Conservation (phyloP, 1,140 invertebrate species). For the Heliconius melpomene region DNA sequence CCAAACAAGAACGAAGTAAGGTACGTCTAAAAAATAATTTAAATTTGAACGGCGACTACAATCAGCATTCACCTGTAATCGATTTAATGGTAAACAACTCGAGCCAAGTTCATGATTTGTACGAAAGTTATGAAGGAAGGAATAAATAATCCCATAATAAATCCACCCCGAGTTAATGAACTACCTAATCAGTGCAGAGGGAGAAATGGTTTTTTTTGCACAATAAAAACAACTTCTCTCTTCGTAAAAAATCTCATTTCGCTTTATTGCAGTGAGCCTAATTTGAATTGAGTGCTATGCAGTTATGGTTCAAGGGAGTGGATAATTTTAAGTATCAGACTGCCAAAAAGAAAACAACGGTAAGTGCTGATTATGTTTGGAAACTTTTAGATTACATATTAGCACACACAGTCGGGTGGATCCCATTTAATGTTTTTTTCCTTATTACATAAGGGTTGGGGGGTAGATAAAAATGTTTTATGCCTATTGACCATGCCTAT, state of each 20-base stretch:
- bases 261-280: conserved; percentile 77
- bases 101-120: conserved; percentile 41
- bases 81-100: conserved; percentile 32
- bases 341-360: conserved; percentile 42
- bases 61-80: conserved; percentile 14
- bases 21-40: background rate
- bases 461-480: background rate
- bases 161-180: conserved; percentile 73
- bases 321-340: conserved; percentile 76
- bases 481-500: background rate
- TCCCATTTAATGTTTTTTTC: background rate
- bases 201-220: conserved; percentile 53
- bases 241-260: conserved; percentile 79
- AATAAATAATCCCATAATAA: conserved; percentile 75
- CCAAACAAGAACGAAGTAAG: background rate
- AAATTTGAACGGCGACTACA: background rate
- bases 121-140: conserved; percentile 53
- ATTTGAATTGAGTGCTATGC: conserved; percentile 80
- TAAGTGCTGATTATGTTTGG: conserved; percentile 21
- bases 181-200: conserved; percentile 70
- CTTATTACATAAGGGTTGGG: background rate
- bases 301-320: conserved; percentile 79
- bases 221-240: conserved; percentile 77
- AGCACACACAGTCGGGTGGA: background rate
- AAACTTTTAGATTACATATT: conserved; percentile 20